Conservation (phyloP, 2,888 invertebrate genomes). For the Stenoptilia bipunctidactyla region DNA sequence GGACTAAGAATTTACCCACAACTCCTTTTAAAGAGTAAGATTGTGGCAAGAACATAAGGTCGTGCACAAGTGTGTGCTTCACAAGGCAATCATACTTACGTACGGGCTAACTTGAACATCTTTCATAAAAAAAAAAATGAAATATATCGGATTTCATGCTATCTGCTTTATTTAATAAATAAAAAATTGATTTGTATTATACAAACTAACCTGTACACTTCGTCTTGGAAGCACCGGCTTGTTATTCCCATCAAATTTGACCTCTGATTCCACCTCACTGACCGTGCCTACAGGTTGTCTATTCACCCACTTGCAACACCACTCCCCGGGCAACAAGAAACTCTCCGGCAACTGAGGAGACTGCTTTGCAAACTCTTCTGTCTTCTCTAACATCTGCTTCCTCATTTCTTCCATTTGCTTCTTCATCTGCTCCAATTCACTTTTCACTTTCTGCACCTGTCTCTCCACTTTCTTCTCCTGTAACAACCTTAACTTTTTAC, state of each 20-base stretch:
- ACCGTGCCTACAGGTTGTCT: conserved; percentile 76
- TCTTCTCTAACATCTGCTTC: conserved; percentile 37
- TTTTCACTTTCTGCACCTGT: conserved; percentile 46
- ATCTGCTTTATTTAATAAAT: not conserved
- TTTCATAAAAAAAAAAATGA: too few species aligned
- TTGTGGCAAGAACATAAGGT: too few species aligned
- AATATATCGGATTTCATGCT: not conserved
- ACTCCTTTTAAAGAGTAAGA: too few species aligned
- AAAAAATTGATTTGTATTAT: not conserved
- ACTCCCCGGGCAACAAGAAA: conserved; percentile 62
- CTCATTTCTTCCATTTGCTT: conserved; percentile 50
- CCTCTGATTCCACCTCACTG: conserved; percentile 47
- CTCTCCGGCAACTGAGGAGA: conserved; percentile 32
- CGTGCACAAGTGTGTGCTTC: too few species aligned
- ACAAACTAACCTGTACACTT: conserved; percentile 43
- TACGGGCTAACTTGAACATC: not conserved
- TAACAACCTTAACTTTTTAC: conserved; percentile 32
- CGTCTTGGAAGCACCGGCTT: conserved; percentile 49
- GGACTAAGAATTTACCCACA: too few species aligned
- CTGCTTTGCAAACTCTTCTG: conserved; percentile 23
- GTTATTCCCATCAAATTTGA: conserved; percentile 37
- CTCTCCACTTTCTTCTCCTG: conserved; percentile 44
- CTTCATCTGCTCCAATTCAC: conserved; percentile 46
- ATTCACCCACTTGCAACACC: conserved; percentile 79
- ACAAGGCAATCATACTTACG: not conserved